These are phyloP conservation scores for Eumeta japonica DNA, from an alignment of 1,140 invertebrate species.

Conservation along the genomic window DNA sequence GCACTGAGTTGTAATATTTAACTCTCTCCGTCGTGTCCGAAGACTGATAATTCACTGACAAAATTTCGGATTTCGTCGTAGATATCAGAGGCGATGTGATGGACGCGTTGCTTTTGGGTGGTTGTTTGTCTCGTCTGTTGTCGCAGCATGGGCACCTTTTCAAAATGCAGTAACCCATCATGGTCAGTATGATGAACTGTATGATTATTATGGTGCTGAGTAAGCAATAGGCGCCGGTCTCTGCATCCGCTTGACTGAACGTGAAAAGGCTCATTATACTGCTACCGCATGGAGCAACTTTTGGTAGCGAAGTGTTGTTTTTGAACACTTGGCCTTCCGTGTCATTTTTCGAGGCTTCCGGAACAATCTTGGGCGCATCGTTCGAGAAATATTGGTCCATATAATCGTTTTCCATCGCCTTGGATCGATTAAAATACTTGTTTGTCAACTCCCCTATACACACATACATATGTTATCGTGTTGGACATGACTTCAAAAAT, in stretches of 20 bases:
- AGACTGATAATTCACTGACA: constrained; percentile 29
- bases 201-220: constrained; percentile 20
- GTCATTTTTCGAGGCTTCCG: no score
- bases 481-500: neutral
- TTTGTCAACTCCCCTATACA: no score
- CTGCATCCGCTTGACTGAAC: constrained; percentile 12
- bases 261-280: neutral
- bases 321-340: neutral
- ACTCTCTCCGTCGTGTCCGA: constrained; percentile 33
- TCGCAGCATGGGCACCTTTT: constrained; percentile 30
- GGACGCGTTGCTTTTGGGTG: no score
- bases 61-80: constrained; percentile 36
- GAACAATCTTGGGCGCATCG: no score
- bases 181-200: constrained; percentile 33
- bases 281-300: no score
- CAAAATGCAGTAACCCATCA: constrained; percentile 25
- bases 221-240: constrained; percentile 20
- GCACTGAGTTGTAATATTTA: constrained; percentile 40
- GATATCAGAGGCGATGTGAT: constrained; percentile 37
- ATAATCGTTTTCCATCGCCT: no score
- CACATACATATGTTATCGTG: neutral
- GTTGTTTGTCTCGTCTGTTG: constrained; percentile 31
- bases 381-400: no score
- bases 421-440: no score
- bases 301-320: no score